These are phyloP conservation scores for Neodon shergylaensis DNA, from an alignment of 2,113 vertebrate species.

Conservation along the genomic window DNA sequence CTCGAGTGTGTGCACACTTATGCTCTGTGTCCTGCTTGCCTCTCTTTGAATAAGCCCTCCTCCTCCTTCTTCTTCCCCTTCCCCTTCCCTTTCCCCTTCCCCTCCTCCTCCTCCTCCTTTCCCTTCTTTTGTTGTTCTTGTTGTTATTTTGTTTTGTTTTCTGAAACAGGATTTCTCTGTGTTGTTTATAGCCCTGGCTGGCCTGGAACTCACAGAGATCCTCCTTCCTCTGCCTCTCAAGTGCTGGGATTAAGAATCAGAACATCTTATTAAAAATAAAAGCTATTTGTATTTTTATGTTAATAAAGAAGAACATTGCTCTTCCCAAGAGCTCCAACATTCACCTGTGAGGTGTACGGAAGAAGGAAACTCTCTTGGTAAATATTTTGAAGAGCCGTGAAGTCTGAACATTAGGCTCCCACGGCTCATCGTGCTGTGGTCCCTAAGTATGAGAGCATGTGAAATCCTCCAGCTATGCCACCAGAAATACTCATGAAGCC, in stretches of 20 bases:
- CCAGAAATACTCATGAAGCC: background rate
- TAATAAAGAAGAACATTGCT: background rate
- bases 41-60: background rate
- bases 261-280: background rate
- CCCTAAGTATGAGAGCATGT: background rate
- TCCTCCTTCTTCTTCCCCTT: no score
- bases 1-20: background rate
- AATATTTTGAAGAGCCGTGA: background rate
- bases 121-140: no score
- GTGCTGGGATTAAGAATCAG: background rate
- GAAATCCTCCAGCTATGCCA: background rate
- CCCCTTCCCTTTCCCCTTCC: background rate
- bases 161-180: no score
- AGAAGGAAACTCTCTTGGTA: background rate
- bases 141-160: no score
- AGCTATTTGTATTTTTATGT: background rate
- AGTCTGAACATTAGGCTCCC: background rate
- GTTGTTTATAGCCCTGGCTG: no score
- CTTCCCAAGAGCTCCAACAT: background rate
- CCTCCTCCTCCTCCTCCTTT: no score
- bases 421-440: background rate
- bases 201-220: no score
- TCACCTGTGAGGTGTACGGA: background rate
- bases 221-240: no score
- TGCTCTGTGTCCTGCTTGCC: background rate